Evolutionary conservation across 2,113 vertebrate species (phyloP), one percentile per base, ranked within the genome.

Genomic region (Sialia sialis): DNA sequence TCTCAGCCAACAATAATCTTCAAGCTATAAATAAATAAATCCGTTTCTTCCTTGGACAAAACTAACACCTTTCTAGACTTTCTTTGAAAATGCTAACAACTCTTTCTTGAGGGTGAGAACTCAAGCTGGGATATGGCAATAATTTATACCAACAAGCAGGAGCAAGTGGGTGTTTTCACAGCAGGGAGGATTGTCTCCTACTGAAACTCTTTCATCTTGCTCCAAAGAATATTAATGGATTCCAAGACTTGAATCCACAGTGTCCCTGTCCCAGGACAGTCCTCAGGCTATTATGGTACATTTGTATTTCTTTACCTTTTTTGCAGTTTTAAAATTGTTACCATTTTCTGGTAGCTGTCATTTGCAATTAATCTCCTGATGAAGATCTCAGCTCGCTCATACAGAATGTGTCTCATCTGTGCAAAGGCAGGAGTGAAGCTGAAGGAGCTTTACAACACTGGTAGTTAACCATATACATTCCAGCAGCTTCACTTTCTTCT

Each of bases 11-110:
- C 63, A 92, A 17, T 59, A 51, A 62, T 66, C 85, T 88, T 90
- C 26, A 80, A 77, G 29, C 72, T 91, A 73, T 87, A 95, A 91
- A 85, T 87, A 91, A 94, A 79, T 90, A 90, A 85, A 76, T 89
- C 75, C 77, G 4, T 86, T 90, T 87, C 85, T 90, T 90, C 68
- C 70, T 77, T 73, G 69, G 70, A 77, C 75, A 83, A 90, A 93
- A 84, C 70, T 72, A 91, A 87, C 84, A 87, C 63, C 54, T 94
- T 95, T 86, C 59, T 74, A 80, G 72, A 69, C 32, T 77, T 90
- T 56, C 75, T 93, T 76, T 93, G 85, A 83, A 92, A 94, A 84
- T 6, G 7, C 36, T 79, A 56, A 44, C 66, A 60, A 10, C 32
- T 87, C 44, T 88, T 94, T 51, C 79, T 46, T 55, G 38, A 62